phyloP scores from a whole-genome alignment of 2,888 invertebrate species.

The Colostygia pectinataria region DNA sequence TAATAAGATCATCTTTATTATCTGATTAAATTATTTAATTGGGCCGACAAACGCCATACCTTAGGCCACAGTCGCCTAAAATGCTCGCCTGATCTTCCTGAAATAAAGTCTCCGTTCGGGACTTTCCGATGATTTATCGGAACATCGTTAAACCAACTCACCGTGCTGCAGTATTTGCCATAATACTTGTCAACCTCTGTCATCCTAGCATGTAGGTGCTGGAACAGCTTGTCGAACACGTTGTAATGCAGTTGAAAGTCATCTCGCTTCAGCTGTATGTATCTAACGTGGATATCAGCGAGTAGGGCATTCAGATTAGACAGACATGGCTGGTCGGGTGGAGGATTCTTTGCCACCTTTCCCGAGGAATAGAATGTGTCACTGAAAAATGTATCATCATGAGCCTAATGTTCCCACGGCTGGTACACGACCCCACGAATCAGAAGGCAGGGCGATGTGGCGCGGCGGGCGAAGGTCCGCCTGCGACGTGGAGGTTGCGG shows the following conservation, averaged over 20 bases:
- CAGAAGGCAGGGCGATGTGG: too few relatives aligned
- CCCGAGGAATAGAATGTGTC: conserved; percentile 6
- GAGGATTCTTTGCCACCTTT: conserved; percentile 29
- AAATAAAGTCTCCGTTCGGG: too few relatives aligned
- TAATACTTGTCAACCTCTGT: conserved; percentile 63
- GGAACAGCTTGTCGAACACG: conserved; percentile 57
- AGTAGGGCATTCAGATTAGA: conserved; percentile 57
- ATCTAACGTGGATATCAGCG: conserved; percentile 54
- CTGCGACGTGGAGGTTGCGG: too few relatives aligned
- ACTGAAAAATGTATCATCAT: conserved; percentile 14
- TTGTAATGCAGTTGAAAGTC: conserved; percentile 56
- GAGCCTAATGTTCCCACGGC: too few relatives aligned
- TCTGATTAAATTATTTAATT: too few relatives aligned
- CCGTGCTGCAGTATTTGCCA: conserved; percentile 58
- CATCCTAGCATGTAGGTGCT: conserved; percentile 55
- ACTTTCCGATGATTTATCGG: too few relatives aligned
- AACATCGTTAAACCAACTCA: conserved; percentile 39
- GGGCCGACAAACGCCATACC: too few relatives aligned
- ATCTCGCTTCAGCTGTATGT: conserved; percentile 47
- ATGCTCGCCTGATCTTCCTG: too few relatives aligned
- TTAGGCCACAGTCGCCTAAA: too few relatives aligned
- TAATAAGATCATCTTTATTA: too few relatives aligned
- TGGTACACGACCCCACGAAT: too few relatives aligned
- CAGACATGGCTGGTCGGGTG: conserved; percentile 45
- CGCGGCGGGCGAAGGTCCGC: too few relatives aligned